Base-by-base conservation (phyloP, 1,140 invertebrate genomes). In the Meloidogyne exigua region DNA sequence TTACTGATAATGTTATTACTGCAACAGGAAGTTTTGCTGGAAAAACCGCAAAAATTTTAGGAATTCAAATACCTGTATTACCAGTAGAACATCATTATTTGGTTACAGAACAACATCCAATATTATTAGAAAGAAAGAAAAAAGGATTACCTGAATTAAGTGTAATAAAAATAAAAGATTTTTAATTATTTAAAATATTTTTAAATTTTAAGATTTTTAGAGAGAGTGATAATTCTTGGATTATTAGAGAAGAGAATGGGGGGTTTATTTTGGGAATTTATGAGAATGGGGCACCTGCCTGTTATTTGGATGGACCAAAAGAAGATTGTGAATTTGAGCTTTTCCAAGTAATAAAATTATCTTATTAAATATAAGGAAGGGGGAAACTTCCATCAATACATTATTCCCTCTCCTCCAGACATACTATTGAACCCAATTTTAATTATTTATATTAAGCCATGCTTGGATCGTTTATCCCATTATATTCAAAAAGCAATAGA, bases 61-160 rank as follows among this genome's bases (percentile, higher is more conserved):
- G 49, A 57, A 57, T 57, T 57, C 2, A n/a, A 57, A 7, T 57
- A 5, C 49, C 49, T 0, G 49, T 57, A 57, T 57, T 57, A n/a
- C 49, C 49, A 57, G 49, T 57, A n/a, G 49, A 57, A 57, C 49
- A 57, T 57, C 49, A 57, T 57, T 57, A 57, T 57, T 57, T 57
- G 21, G 49, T 57, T 21, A 57, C 49, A n/a, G 49, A 57, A 57
- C 49, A 57, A 21, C 49, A 57, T 21, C 49, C 49, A 57, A 57
- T 57, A n/a, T 57, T 57, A 57, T 57, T 57, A 57, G 49, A 57
- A 57, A 57, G 49, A 57, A 57, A 57, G 49, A 57, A 57, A 57
- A 18, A n/a, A 57, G 49, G 49, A 57, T 57, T 57, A n/a, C 49
- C 49, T 0, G 49, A 57, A 57, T 57, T 57, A n/a, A 57, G 49